Evolutionary conservation across 1,140 invertebrate species (phyloP).

Genomic region (Drosophila nigrodunni): DNA sequence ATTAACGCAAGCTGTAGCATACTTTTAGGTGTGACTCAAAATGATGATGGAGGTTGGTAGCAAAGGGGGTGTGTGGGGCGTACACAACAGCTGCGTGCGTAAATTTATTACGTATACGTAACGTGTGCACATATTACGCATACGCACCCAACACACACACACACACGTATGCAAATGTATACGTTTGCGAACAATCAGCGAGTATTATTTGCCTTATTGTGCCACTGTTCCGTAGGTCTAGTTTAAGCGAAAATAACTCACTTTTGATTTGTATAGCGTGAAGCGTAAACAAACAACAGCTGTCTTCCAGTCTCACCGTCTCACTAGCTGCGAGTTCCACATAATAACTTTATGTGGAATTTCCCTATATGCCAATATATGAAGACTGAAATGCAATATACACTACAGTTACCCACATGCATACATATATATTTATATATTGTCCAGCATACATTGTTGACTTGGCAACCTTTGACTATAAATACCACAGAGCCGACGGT

Average conservation of each 20-base stretch:
- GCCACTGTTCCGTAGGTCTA: neutral
- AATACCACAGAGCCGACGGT: slow-evolving; percentile 17
- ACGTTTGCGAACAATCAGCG: slow-evolving; percentile 25
- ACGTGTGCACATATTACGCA: slow-evolving; percentile 10
- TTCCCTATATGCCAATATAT: neutral
- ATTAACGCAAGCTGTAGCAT: slow-evolving; percentile 21
- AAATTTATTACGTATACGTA: slow-evolving; percentile 23
- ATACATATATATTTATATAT: too few relatives aligned
- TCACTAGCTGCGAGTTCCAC: slow-evolving; percentile 8
- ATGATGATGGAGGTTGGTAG: neutral
- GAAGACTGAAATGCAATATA: slow-evolving; percentile 12
- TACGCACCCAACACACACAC: neutral
- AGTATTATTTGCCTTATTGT: slow-evolving; percentile 3
- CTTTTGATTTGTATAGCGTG: slow-evolving; percentile 22
- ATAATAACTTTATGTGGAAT: slow-evolving; percentile 6
- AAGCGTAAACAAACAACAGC: slow-evolving; percentile 28
- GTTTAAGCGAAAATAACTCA: slow-evolving; percentile 19
- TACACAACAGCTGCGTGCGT: slow-evolving; percentile 10
- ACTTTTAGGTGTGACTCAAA: slow-evolving; percentile 8
- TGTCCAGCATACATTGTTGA: slow-evolving; percentile 1
- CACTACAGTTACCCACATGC: neutral
- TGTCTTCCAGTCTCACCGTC: neutral
- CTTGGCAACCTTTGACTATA: slow-evolving; percentile 23
- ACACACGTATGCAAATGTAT: neutral
- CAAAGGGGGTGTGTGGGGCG: neutral